Conservation (phyloP, 2,888 invertebrate species). For the Polydrusus cervinus region DNA sequence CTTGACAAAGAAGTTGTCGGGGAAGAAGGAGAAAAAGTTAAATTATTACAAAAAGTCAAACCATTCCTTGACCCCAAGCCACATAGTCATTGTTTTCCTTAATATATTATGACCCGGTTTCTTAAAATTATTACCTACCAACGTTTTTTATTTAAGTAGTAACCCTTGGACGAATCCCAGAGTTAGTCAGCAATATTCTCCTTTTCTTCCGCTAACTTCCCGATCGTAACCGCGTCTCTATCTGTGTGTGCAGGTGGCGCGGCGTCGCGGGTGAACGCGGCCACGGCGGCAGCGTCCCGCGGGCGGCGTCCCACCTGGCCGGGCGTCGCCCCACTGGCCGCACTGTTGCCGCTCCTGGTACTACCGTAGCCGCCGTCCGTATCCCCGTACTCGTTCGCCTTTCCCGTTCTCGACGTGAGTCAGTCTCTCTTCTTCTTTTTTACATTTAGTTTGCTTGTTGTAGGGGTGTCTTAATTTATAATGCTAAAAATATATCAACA, state of each 20-base stretch:
- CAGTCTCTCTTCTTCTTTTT: slow-evolving; percentile 53
- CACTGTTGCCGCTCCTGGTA: slow-evolving; percentile 64
- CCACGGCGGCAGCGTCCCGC: slow-evolving; percentile 49
- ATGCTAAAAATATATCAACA: no score
- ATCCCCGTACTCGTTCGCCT: slow-evolving; percentile 46
- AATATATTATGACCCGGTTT: no score
- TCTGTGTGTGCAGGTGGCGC: slow-evolving; percentile 55
- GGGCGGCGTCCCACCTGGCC: slow-evolving; percentile 55
- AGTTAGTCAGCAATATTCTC: neutral
- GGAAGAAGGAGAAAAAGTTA: neutral
- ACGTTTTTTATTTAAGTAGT: no score
- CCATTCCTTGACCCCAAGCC: no score
- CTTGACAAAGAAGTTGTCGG: neutral
- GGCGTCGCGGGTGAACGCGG: slow-evolving; percentile 50
- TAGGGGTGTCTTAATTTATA: neutral
- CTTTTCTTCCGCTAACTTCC: neutral
- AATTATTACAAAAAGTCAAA: no score
- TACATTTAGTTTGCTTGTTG: slow-evolving; percentile 22
- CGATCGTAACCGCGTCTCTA: slow-evolving; percentile 15
- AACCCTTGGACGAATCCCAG: no score
- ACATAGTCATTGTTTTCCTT: no score
- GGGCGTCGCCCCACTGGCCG: slow-evolving; percentile 60
- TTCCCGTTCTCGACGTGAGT: slow-evolving; percentile 57
- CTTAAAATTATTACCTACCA: no score
- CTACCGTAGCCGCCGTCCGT: slow-evolving; percentile 53